phyloP scores from a whole-genome alignment of 2,797 vertebrate genomes.

The Harpagifer antarcticus region DNA sequence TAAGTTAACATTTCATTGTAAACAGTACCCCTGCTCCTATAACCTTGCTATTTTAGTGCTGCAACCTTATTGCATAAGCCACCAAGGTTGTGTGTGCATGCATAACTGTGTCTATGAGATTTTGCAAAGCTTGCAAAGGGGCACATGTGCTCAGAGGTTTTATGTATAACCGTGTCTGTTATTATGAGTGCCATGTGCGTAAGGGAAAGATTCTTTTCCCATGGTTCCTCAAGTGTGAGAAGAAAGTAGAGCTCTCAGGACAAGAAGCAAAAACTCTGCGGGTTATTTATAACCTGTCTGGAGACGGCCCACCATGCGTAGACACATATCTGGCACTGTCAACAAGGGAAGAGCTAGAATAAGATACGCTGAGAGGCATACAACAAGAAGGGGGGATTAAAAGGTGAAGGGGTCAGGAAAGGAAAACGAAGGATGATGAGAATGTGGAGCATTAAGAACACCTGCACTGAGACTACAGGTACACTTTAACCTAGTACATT shows the following conservation, averaged over 20 bases:
- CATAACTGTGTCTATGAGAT: constrained; percentile 43
- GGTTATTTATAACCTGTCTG: constrained; percentile 85
- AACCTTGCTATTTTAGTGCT: constrained; percentile 60
- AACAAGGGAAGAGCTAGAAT: constrained; percentile 65
- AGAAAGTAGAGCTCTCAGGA: constrained; percentile 82
- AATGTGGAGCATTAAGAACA: constrained; percentile 20
- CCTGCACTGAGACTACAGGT: constrained; percentile 1
- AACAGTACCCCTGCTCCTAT: constrained; percentile 61
- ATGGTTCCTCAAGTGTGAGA: constrained; percentile 84
- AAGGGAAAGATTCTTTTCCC: constrained; percentile 86
- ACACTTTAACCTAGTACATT: too few relatives aligned
- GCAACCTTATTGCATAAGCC: constrained; percentile 40
- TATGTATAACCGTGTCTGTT: constrained; percentile 71
- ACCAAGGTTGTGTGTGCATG: constrained; percentile 41
- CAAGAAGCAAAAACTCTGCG: constrained; percentile 71
- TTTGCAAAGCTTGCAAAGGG: constrained; percentile 53
- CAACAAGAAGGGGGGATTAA: constrained; percentile 49
- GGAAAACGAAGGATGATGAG: constrained; percentile 40
- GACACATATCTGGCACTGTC: constrained; percentile 80
- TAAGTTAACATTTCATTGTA: constrained; percentile 64
- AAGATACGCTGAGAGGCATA: constrained; percentile 62
- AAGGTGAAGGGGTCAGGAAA: constrained; percentile 45
- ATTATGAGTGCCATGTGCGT: constrained; percentile 76
- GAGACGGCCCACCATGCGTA: constrained; percentile 72
- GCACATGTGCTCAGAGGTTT: constrained; percentile 54